A percentile compares a stretch with the other conserved stretches of the same genome.
Conservation (phyloP, 2,888 invertebrate genomes). For the Ormyrus labotus region DNA sequence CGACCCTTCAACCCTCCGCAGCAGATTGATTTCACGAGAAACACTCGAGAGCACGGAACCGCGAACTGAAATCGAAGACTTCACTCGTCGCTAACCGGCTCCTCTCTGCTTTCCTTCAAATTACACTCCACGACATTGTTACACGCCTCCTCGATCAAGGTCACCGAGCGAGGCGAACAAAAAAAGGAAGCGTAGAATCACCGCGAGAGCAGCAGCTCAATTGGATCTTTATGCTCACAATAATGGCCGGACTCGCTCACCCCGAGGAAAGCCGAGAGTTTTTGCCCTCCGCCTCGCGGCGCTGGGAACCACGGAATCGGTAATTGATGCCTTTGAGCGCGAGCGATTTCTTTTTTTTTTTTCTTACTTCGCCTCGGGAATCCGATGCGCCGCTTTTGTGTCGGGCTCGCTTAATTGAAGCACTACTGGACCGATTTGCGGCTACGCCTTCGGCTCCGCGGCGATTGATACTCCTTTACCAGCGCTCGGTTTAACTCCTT, state of each 20-base stretch:
- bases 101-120: constrained; percentile 8
- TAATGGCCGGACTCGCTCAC: constrained; percentile 12
- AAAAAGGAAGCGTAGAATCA: constrained; percentile 8
- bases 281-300: neutral
- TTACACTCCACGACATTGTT: constrained; percentile 1
- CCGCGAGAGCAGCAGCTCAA: constrained; percentile 7
- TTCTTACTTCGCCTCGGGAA: constrained; percentile 25
- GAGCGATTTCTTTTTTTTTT: no score
- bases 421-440: constrained; percentile 5
- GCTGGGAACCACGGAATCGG: constrained; percentile 37
- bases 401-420: constrained; percentile 48
- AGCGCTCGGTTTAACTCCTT: constrained; percentile 42
- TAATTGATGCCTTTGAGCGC: constrained; percentile 52
- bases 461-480: constrained; percentile 39
- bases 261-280: constrained; percentile 29
- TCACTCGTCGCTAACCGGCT: no score
- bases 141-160: constrained; percentile 24
- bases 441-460: constrained; percentile 28
- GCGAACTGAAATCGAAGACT: no score
- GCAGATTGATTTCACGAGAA: no score
- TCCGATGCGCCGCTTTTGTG: constrained; percentile 44
- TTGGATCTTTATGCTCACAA: constrained; percentile 28
- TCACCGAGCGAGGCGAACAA: neutral
- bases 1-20: no score
- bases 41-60: no score